These are phyloP conservation scores for Dunckerocampus dactyliophorus DNA, from an alignment of 2,113 vertebrate genomes.

Conservation along the genomic window DNA sequence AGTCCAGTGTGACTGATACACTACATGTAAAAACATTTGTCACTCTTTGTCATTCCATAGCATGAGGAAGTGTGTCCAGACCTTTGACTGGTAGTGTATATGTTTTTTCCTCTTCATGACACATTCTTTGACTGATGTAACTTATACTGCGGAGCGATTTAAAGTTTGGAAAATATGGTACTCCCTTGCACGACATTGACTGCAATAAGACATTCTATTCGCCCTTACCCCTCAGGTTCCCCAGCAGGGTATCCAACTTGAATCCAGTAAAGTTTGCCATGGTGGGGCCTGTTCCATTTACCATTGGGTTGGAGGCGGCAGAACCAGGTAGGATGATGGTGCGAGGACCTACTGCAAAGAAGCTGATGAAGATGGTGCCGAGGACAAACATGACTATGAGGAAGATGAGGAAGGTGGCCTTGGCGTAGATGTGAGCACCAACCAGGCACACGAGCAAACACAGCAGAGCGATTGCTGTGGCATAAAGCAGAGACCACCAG, in stretches of 20 bases:
- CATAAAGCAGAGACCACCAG: constrained; percentile 86
- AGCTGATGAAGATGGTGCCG: constrained; percentile 81
- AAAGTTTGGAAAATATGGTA: neutral
- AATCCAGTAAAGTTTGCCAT: constrained; percentile 80
- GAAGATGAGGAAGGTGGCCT: constrained; percentile 89
- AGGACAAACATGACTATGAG: constrained; percentile 80
- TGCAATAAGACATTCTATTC: neutral
- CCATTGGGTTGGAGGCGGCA: neutral
- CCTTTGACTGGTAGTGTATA: too few species aligned
- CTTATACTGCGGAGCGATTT: too few species aligned
- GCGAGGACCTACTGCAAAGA: constrained; percentile 72
- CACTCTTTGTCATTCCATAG: too few species aligned
- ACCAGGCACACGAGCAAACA: constrained; percentile 86
- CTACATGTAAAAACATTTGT: too few species aligned
- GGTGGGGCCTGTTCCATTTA: constrained; percentile 28
- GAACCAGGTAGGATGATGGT: constrained; percentile 58
- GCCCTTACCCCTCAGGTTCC: constrained; percentile 77
- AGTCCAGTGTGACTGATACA: too few species aligned
- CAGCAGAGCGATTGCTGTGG: constrained; percentile 72
- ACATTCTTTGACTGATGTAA: too few species aligned
- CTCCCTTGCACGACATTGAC: neutral
- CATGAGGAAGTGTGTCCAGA: too few species aligned
- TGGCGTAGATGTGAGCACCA: constrained; percentile 86
- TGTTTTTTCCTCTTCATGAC: too few species aligned
- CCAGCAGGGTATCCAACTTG: constrained; percentile 77